Evolutionary conservation across 2,113 vertebrate species (phyloP).

Genomic region (Scalopus aquaticus): DNA sequence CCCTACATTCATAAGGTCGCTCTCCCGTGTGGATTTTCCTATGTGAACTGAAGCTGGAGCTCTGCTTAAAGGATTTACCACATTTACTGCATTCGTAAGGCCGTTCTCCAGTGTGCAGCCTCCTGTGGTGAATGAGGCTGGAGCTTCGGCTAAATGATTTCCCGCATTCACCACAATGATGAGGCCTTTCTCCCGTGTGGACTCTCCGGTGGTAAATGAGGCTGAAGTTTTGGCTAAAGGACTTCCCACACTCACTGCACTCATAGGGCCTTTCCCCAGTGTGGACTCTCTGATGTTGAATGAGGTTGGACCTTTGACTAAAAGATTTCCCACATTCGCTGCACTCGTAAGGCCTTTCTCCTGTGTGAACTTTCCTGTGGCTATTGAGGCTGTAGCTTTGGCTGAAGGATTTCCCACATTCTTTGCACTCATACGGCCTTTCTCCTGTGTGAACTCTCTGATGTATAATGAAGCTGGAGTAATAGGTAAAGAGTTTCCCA

Average conservation of each 20-base stretch:
- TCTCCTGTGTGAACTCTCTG: background rate
- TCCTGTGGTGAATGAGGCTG: slow-evolving; percentile 58
- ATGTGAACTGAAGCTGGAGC: slow-evolving; percentile 65
- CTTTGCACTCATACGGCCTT: slow-evolving; percentile 26
- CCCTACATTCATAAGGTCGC: slow-evolving; percentile 61
- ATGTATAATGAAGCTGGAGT: slow-evolving; percentile 49
- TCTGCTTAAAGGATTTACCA: slow-evolving; percentile 58
- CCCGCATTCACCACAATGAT: slow-evolving; percentile 54
- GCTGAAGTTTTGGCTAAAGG: slow-evolving; percentile 61
- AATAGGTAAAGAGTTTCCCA: slow-evolving; percentile 62
- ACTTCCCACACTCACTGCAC: slow-evolving; percentile 59
- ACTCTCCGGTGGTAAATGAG: slow-evolving; percentile 58
- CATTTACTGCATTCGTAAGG: slow-evolving; percentile 64
- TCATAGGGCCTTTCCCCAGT: slow-evolving; percentile 33
- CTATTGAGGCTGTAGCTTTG: slow-evolving; percentile 54
- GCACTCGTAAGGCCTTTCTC: slow-evolving; percentile 61
- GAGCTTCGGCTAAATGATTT: slow-evolving; percentile 56
- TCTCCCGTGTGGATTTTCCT: slow-evolving; percentile 62
- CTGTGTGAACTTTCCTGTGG: slow-evolving; percentile 66
- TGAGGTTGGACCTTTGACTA: slow-evolving; percentile 63
- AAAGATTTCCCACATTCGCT: slow-evolving; percentile 61
- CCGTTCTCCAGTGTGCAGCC: slow-evolving; percentile 68
- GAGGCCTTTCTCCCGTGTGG: slow-evolving; percentile 64
- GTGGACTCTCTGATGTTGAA: slow-evolving; percentile 31
- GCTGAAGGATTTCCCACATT: slow-evolving; percentile 65